These are phyloP conservation scores for Neuroscelio doddi DNA, from an alignment of 2,888 invertebrate species.

Conservation along the genomic window DNA sequence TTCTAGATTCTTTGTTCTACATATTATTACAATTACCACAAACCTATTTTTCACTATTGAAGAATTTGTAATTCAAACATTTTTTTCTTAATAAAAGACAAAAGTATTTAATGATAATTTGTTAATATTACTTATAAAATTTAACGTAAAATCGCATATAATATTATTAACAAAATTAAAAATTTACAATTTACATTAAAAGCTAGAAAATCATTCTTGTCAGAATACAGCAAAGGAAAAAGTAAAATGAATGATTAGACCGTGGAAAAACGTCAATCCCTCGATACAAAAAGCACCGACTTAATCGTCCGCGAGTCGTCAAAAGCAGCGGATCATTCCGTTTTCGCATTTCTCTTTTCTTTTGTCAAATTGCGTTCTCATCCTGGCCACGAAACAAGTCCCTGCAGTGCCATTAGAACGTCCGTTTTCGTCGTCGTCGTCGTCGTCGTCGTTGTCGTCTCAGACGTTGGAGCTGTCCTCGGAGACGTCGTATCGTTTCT, in stretches of 20 bases:
- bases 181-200: too few relatives aligned
- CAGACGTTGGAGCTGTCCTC: conserved; percentile 34
- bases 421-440: conserved; percentile 49
- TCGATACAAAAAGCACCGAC: conserved; percentile 29
- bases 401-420: conserved; percentile 58
- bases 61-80: too few relatives aligned
- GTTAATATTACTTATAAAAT: too few relatives aligned
- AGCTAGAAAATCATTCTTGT: conserved; percentile 2
- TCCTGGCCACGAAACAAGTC: conserved; percentile 56
- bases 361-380: conserved; percentile 37
- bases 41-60: too few relatives aligned
- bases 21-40: too few relatives aligned
- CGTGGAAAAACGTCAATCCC: conserved; percentile 27
- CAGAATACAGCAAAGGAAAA: neutral
- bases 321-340: conserved; percentile 39
- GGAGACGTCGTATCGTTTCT: conserved; percentile 45
- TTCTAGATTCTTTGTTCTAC: too few relatives aligned
- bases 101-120: too few relatives aligned
- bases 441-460: conserved; percentile 13
- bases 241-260: conserved; percentile 12
- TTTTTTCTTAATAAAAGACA: too few relatives aligned
- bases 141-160: too few relatives aligned
- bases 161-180: too few relatives aligned
- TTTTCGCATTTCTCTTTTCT: conserved; percentile 43
- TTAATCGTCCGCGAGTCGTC: conserved; percentile 33